Percentiles rank a stretch among this genome's conserved stretches.
These are phyloP conservation scores for Neogale vison DNA, from an alignment of 2,113 vertebrate genomes.

Conservation along the genomic window DNA sequence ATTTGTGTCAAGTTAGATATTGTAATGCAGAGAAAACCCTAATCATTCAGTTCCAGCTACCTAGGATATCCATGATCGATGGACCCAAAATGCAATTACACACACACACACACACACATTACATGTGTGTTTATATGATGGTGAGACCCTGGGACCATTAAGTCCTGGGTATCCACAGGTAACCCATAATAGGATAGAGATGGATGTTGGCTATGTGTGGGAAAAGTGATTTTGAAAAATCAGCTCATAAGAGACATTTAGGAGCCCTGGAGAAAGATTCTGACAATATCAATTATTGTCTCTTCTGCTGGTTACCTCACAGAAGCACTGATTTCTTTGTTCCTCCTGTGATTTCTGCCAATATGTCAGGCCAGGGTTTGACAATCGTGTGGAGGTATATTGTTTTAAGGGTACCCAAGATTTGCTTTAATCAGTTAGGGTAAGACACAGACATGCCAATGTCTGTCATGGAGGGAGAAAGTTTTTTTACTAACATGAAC, in stretches of 20 bases:
- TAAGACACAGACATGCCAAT: not conserved
- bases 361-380: not conserved
- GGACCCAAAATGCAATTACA: not conserved
- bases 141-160: not conserved
- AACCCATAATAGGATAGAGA: not conserved
- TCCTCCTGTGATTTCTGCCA: not conserved
- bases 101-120: not conserved
- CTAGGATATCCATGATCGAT: not conserved
- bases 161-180: not conserved
- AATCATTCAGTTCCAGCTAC: not conserved
- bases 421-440: not conserved
- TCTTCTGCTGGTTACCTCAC: not conserved
- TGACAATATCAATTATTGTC: not conserved
- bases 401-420: not conserved
- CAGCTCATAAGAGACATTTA: not conserved
- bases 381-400: not conserved
- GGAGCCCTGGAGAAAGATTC: not conserved
- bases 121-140: not conserved
- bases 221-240: slow-evolving; percentile 6
- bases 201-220: not conserved
- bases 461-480: not conserved
- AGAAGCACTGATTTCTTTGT: not conserved
- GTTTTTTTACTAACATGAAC: not conserved
- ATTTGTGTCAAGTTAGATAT: not conserved
- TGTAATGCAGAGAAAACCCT: not conserved